Evolutionary conservation across 30 jellyfish, hydroid and myxozoan species (phyloP).

Genomic region (Hydractinia echinata): DNA sequence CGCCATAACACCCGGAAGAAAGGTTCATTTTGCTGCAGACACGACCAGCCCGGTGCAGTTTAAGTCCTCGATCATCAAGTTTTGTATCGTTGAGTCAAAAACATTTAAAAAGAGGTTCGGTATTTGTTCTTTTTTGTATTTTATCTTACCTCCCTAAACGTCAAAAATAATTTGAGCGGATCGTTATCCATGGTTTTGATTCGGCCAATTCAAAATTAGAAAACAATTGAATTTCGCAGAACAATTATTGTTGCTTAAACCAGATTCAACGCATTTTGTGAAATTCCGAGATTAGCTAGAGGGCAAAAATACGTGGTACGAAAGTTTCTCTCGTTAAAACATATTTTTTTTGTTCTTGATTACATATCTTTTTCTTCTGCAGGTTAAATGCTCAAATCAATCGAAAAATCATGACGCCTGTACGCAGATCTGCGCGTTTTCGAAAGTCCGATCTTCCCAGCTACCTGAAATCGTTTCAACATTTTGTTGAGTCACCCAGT

Average conservation of each 20-base stretch:
- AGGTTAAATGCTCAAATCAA: constrained; percentile 61
- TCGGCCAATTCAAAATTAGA: too few species aligned
- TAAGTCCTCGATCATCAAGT: constrained; percentile 63
- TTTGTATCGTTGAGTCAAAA: constrained; percentile 74
- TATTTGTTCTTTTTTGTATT: background rate
- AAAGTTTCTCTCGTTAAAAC: too few species aligned
- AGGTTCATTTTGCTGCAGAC: constrained; percentile 57
- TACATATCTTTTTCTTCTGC: background rate
- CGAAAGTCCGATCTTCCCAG: constrained; percentile 49
- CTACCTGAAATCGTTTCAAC: constrained; percentile 40
- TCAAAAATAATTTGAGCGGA: background rate
- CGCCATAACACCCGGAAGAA: constrained; percentile 46
- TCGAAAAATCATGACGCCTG: constrained; percentile 73
- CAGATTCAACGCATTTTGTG: too few species aligned
- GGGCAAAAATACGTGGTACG: too few species aligned
- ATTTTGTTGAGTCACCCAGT: constrained; percentile 62
- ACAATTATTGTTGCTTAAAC: too few species aligned
- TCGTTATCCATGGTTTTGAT: background rate
- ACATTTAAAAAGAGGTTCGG: constrained; percentile 65
- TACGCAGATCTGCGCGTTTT: constrained; percentile 70
- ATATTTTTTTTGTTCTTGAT: too few species aligned
- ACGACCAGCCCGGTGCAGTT: constrained; percentile 60
- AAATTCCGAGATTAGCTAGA: too few species aligned
- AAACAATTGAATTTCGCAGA: too few species aligned
- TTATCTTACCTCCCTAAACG: background rate